Percentiles rank a stretch among this genome's conserved stretches.
Evolutionary conservation across 2,797 vertebrate genomes (phyloP).

Genomic region (Mormyrops attenuatus): DNA sequence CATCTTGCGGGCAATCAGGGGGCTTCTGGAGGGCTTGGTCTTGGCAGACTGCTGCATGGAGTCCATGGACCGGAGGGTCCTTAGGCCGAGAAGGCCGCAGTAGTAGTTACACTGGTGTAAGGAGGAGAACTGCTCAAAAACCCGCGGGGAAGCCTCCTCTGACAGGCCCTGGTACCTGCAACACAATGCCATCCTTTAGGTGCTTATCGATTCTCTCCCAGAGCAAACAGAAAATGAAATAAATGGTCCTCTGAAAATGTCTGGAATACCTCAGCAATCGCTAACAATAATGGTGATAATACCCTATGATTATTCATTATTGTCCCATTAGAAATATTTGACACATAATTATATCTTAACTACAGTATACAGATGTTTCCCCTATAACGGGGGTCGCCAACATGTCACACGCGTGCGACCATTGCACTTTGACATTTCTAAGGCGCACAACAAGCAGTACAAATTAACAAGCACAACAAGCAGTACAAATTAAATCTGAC

Average conservation of each 20-base stretch:
- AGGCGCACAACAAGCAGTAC: background rate
- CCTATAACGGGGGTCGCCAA: background rate
- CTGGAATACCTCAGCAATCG: background rate
- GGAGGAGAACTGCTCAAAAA: slow-evolving; percentile 75
- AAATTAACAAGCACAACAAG: background rate
- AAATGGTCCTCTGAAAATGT: background rate
- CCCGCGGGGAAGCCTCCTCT: slow-evolving; percentile 68
- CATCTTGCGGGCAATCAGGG: slow-evolving; percentile 69
- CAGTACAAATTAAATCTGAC: background rate
- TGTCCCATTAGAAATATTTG: background rate
- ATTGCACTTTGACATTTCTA: background rate
- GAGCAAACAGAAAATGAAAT: background rate
- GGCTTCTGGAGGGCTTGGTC: slow-evolving; percentile 76
- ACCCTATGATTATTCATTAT: background rate
- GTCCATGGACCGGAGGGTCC: slow-evolving; percentile 67
- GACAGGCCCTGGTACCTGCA: slow-evolving; percentile 84
- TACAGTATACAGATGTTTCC: background rate
- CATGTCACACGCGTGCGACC: background rate
- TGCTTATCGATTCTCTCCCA: background rate
- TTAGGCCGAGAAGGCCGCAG: slow-evolving; percentile 77
- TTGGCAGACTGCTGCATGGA: slow-evolving; percentile 58
- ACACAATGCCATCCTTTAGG: slow-evolving; percentile 14
- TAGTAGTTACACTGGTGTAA: slow-evolving; percentile 81
- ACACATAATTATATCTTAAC: background rate
- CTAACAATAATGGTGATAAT: background rate